Percentiles rank a stretch among this genome's conserved stretches.
These are phyloP conservation scores for Norana najaformis DNA, from an alignment of 2,888 invertebrate species.

Conservation along the genomic window DNA sequence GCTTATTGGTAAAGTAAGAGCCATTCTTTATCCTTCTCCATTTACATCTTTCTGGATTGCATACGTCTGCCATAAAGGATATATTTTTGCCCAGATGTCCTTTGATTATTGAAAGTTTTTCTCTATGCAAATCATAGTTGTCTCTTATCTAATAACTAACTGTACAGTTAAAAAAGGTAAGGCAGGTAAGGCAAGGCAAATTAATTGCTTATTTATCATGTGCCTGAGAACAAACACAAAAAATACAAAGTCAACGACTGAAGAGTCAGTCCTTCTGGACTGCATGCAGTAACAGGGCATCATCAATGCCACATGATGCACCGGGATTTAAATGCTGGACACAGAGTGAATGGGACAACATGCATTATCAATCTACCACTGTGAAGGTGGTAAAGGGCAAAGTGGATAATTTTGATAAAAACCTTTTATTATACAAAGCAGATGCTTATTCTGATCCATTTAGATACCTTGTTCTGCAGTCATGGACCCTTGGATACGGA, in stretches of 20 bases:
- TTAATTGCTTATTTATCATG: background rate
- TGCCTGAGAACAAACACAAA: background rate
- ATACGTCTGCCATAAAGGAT: too few species aligned
- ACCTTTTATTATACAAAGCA: too few species aligned
- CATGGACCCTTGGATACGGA: background rate
- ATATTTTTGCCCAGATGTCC: background rate
- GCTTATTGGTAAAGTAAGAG: too few species aligned
- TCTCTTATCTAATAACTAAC: background rate
- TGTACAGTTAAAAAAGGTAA: too few species aligned
- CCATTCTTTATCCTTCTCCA: too few species aligned
- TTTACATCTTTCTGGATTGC: too few species aligned
- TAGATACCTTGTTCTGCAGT: background rate
- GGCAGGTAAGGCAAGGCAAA: background rate
- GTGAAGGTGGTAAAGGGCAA: background rate
- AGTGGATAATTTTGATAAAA: too few species aligned
- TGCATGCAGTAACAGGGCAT: background rate
- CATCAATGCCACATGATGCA: background rate
- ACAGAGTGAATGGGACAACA: background rate
- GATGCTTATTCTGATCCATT: background rate
- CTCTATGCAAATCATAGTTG: background rate
- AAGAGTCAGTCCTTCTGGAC: background rate
- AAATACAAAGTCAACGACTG: background rate
- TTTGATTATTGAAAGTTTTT: background rate
- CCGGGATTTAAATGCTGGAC: background rate
- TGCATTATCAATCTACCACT: background rate